These are phyloP conservation scores for Trididemnum clinides DNA, from an alignment of 23 tunicate species.

Conservation along the genomic window DNA sequence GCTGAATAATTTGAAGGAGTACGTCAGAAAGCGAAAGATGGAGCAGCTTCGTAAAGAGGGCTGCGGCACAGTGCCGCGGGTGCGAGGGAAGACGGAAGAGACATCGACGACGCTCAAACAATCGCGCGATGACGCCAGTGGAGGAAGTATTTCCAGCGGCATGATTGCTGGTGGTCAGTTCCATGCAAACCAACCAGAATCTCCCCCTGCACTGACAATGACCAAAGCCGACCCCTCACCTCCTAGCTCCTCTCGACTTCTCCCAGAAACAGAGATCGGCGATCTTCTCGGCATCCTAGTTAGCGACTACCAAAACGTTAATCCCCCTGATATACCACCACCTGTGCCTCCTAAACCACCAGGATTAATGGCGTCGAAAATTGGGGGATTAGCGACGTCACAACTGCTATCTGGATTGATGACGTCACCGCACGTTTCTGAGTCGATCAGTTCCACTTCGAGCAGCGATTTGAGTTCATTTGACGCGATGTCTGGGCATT, in stretches of 20 bases:
- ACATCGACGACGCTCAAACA: not conserved
- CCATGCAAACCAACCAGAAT: not conserved
- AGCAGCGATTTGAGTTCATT: conserved; percentile 2
- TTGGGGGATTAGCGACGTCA: not conserved
- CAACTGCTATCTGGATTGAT: not conserved
- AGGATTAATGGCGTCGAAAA: too few species aligned
- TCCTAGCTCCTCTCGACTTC: not conserved
- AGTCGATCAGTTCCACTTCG: not conserved
- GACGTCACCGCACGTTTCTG: not conserved
- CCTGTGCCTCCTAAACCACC: not conserved
- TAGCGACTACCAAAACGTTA: not conserved
- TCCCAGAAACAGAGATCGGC: conserved; percentile 24
- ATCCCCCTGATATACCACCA: not conserved
- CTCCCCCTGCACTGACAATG: not conserved
- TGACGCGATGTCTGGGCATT: conserved; percentile 2
- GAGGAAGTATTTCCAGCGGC: not conserved
- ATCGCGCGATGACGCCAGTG: not conserved
- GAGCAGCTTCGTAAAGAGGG: not conserved
- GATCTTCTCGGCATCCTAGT: not conserved
- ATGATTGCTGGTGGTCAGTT: not conserved
- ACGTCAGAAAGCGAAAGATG: conserved; percentile 26
- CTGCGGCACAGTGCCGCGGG: not conserved
- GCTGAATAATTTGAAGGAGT: conserved; percentile 44
- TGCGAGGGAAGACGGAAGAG: not conserved
- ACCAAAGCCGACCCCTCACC: not conserved